Conservation (phyloP, 64 coral and sea anemone genomes). For the Stichodactyla helianthus region DNA sequence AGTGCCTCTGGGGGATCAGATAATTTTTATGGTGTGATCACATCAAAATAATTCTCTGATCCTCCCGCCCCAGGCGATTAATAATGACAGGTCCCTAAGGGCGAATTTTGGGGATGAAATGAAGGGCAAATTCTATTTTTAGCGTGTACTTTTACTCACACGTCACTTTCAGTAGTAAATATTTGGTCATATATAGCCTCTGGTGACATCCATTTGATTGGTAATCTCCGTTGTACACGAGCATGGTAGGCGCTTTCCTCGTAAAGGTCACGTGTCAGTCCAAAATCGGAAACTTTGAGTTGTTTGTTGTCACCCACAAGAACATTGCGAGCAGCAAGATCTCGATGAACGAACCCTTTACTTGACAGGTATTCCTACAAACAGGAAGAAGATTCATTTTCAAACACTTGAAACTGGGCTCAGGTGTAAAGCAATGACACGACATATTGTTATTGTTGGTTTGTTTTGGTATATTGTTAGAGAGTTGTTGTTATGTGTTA, state of each 20-base stretch:
- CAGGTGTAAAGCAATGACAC: too few species aligned
- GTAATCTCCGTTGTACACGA: slow-evolving; percentile 18
- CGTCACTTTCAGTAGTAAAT: slow-evolving; percentile 40
- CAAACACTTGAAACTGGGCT: not conserved
- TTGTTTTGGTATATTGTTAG: too few species aligned
- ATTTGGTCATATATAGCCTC: slow-evolving; percentile 34
- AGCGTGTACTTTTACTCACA: slow-evolving; percentile 1
- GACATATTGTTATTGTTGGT: too few species aligned
- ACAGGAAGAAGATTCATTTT: not conserved
- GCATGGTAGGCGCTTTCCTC: slow-evolving; percentile 35
- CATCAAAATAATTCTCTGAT: too few species aligned
- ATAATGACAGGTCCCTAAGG: too few species aligned
- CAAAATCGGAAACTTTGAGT: slow-evolving; percentile 41
- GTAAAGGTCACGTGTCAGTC: slow-evolving; percentile 25
- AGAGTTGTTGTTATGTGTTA: too few species aligned
- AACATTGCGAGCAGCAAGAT: slow-evolving; percentile 49
- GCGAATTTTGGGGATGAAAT: too few species aligned
- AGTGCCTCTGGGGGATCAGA: too few species aligned
- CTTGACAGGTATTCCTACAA: slow-evolving; percentile 44
- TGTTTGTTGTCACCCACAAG: slow-evolving; percentile 47
- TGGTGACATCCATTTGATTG: slow-evolving; percentile 54
- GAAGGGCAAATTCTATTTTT: too few species aligned
- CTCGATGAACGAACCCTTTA: slow-evolving; percentile 56
- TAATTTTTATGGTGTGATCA: too few species aligned
- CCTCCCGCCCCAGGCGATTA: too few species aligned